These are phyloP conservation scores for Epinephelus coioides DNA, from an alignment of 2,797 vertebrate genomes.

Conservation along the genomic window DNA sequence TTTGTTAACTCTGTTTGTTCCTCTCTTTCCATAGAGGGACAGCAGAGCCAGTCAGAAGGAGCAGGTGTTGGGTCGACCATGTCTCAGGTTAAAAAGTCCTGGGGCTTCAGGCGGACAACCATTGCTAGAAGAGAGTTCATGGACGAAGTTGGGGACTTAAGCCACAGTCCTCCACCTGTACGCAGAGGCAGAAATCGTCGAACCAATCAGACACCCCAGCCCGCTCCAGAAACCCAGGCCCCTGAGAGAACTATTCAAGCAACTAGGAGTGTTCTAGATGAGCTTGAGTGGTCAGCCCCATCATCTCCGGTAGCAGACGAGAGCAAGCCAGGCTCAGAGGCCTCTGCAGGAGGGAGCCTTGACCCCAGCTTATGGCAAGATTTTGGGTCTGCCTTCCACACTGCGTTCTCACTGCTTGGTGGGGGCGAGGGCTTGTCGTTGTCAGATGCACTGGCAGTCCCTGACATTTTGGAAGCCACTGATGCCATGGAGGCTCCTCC, in stretches of 20 bases:
- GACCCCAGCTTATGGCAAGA: conserved; percentile 83
- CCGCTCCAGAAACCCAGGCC: conserved; percentile 26
- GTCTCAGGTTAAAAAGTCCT: conserved; percentile 93
- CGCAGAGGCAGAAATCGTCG: conserved; percentile 85
- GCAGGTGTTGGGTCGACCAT: conserved; percentile 84
- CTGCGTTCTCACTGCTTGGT: conserved; percentile 74
- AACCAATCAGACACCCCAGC: conserved; percentile 65
- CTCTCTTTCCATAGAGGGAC: conserved; percentile 64
- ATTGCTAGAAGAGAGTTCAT: conserved; percentile 92
- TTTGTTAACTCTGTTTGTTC: conserved; percentile 36
- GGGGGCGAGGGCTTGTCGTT: conserved; percentile 64
- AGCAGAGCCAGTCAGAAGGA: conserved; percentile 52
- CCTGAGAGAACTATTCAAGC: conserved; percentile 78
- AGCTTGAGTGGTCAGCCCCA: conserved; percentile 88
- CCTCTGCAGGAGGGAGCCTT: conserved; percentile 82
- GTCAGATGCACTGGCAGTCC: conserved; percentile 71
- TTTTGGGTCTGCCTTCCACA: conserved; percentile 77
- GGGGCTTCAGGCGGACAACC: conserved; percentile 96
- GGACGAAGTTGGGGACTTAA: conserved; percentile 84
- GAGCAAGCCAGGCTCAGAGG: conserved; percentile 85
- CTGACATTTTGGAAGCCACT: conserved; percentile 73
- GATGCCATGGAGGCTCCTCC: conserved; percentile 28
- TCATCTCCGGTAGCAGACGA: conserved; percentile 87
- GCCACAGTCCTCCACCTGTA: conserved; percentile 77
- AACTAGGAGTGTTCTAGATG: conserved; percentile 76